Evolutionary conservation across 2,888 invertebrate genomes (phyloP), one percentile per base, ranked within the genome.

Genomic region (Aproaerema taeniolella): DNA sequence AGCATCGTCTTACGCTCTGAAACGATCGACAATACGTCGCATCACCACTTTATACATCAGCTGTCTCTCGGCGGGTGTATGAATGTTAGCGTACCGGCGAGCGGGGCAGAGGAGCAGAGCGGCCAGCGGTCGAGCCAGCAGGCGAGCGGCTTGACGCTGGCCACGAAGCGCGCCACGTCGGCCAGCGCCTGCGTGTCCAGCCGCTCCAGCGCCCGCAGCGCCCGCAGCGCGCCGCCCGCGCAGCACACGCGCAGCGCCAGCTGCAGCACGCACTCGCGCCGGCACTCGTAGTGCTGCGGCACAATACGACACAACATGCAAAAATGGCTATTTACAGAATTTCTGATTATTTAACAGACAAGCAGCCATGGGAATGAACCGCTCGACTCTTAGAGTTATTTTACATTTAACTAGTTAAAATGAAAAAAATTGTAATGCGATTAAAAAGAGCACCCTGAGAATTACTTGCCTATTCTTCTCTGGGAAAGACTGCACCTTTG

Each of bases 241-340:
- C 94, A 95, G 1, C 95, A 93, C 47, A 97, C 88, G 53, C 93
- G 91, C 60, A 97, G 80, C 0, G 97, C 95, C 62, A 97, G 85
- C 53, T 94, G 91, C 83, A 98, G 97, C 46, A 98, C 87, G 73
- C 97, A 98, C 82, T 98, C 98, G 53, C 94, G 91, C 48, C 95
- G 94, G 61, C 96, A 81, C 67, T 95, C 95, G 85, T 95, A 97
- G 71, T 97, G 95, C 95, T 96, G 81, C 31, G n/a, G n/a, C 26
- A n/a, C 20, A 20, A 20, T 20, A 20, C n/a, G n/a, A n/a, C n/a
- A n/a, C n/a, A n/a, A n/a, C n/a, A n/a, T n/a, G n/a, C n/a, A n/a
- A n/a, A n/a, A n/a, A n/a, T n/a, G n/a, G n/a, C n/a, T n/a, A n/a
- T n/a, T n/a, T n/a, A n/a, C n/a, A n/a, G n/a, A n/a, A n/a, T n/a